Percentiles rank a stretch among this genome's conserved stretches.
Evolutionary conservation across 2,113 vertebrate genomes (phyloP).

Genomic region (Lasiurus borealis): DNA sequence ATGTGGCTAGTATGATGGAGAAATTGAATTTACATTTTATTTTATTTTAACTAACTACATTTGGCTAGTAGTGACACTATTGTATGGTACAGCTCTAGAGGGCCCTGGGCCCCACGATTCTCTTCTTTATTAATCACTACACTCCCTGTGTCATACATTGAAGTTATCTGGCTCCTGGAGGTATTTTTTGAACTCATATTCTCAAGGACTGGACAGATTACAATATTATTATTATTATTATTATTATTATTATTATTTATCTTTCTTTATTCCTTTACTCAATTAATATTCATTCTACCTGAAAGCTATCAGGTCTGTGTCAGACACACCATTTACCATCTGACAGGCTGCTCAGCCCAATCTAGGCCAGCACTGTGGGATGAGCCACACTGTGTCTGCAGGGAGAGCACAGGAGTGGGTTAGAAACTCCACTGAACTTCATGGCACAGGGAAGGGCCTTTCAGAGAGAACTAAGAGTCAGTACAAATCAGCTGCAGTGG

Average conservation of each 20-base stretch:
- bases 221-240: neutral
- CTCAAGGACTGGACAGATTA: neutral
- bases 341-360: fast-evolving
- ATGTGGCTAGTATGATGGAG: neutral
- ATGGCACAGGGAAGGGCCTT: neutral
- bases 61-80: neutral
- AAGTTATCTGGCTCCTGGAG: neutral
- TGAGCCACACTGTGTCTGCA: fast-evolving
- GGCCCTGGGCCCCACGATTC: fast-evolving
- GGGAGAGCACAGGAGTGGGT: fast-evolving
- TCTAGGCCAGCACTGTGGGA: fast-evolving
- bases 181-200: neutral
- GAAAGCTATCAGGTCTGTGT: neutral
- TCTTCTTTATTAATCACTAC: neutral
- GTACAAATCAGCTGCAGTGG: neutral
- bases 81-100: neutral
- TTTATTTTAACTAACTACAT: neutral
- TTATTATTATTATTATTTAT: neutral
- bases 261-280: neutral
- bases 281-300: neutral
- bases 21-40: neutral
- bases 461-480: neutral
- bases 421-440: neutral
- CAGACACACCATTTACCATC: no score
- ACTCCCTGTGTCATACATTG: neutral